phyloP scores from a whole-genome alignment of 2,113 vertebrate species.

The Saimiri boliviensis region DNA sequence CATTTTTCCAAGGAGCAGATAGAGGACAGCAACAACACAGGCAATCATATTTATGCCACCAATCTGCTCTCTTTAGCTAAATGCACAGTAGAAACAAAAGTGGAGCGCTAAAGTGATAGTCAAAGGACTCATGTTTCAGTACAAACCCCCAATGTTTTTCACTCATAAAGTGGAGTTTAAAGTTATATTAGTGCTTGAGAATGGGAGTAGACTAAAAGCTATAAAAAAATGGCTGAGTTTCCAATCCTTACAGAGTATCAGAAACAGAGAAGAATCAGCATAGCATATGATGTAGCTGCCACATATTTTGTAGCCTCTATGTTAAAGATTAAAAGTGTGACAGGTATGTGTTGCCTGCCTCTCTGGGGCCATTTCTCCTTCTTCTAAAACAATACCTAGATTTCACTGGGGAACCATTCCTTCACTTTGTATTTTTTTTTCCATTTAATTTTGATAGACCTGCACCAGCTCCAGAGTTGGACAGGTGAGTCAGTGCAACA shows the following conservation, averaged over 20 bases:
- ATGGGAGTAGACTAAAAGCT: background rate
- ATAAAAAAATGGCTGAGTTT: background rate
- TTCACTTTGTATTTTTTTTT: background rate
- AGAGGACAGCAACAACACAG: background rate
- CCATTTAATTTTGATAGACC: background rate
- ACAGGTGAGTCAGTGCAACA: background rate
- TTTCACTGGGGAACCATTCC: background rate
- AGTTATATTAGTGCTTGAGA: slow-evolving; percentile 15
- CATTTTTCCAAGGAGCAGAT: background rate
- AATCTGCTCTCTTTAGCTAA: slow-evolving; percentile 44
- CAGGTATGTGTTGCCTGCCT: background rate
- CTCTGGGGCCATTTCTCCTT: background rate
- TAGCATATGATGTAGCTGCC: rapidly evolving
- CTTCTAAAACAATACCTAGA: background rate
- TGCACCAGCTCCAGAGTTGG: background rate
- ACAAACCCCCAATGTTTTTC: slow-evolving; percentile 21
- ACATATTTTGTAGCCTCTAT: background rate
- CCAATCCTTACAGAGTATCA: background rate
- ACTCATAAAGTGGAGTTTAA: slow-evolving; percentile 2
- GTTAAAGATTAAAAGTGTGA: background rate
- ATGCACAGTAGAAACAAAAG: slow-evolving; percentile 38
- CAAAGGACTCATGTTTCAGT: slow-evolving; percentile 14
- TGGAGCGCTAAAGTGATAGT: background rate
- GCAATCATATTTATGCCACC: background rate
- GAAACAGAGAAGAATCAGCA: background rate